Evolutionary conservation across 2,888 invertebrate genomes (phyloP).

Genomic region (Epirrhoe tristata): DNA sequence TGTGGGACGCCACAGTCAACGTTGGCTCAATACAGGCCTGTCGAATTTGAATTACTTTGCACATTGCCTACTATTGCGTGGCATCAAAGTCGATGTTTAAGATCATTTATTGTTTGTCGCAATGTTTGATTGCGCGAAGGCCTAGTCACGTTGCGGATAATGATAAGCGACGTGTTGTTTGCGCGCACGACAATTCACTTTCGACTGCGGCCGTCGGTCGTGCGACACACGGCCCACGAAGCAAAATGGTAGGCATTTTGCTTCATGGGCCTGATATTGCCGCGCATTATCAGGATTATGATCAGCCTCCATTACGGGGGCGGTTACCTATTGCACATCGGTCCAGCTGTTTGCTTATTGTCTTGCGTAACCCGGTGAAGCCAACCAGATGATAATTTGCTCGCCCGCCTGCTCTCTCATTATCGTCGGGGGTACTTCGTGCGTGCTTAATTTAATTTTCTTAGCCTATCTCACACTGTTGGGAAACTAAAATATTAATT

Average conservation of each 20-base stretch:
- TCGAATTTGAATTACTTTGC: constrained; percentile 23
- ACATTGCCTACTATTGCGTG: constrained; percentile 28
- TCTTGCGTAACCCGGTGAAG: constrained; percentile 80
- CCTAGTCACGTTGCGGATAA: constrained; percentile 70
- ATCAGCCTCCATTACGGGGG: constrained; percentile 74
- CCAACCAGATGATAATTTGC: constrained; percentile 78
- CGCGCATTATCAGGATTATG: constrained; percentile 76
- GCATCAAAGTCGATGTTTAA: constrained; percentile 25
- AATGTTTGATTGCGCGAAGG: constrained; percentile 69
- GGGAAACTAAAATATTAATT: constrained; percentile 58
- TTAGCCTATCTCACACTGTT: constrained; percentile 60
- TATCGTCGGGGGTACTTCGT: constrained; percentile 74
- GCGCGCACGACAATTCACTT: constrained; percentile 76
- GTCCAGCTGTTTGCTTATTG: constrained; percentile 74
- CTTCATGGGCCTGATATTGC: constrained; percentile 72
- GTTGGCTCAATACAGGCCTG: constrained; percentile 11
- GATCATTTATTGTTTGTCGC: constrained; percentile 55
- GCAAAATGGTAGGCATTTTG: no score
- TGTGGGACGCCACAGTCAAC: constrained; percentile 13
- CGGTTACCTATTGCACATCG: constrained; percentile 75
- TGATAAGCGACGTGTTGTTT: constrained; percentile 66
- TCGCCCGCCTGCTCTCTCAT: constrained; percentile 73
- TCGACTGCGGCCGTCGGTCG: constrained; percentile 66
- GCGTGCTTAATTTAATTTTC: constrained; percentile 79
- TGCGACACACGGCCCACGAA: constrained; percentile 75